These are phyloP conservation scores for Corydoras sp. DNA, from an alignment of 2,113 vertebrate genomes.

Conservation along the genomic window DNA sequence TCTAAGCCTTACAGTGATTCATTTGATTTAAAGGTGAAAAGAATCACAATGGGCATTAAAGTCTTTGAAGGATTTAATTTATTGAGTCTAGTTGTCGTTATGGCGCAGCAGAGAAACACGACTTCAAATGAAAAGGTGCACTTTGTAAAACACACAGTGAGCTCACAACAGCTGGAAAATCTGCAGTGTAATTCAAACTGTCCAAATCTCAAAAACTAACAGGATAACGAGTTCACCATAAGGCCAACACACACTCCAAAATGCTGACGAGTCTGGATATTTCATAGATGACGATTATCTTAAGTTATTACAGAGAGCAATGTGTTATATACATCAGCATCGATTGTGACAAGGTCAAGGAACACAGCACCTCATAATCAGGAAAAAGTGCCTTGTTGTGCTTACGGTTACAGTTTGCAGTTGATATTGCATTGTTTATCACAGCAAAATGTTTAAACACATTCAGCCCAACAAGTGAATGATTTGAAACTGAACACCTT, in stretches of 20 bases:
- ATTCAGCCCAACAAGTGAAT: neutral
- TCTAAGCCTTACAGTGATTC: too few species aligned
- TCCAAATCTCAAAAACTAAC: conserved; percentile 23
- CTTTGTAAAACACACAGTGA: conserved; percentile 39
- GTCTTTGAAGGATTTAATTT: conserved; percentile 20
- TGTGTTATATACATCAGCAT: conserved; percentile 13
- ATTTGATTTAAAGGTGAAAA: too few species aligned
- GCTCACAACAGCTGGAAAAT: conserved; percentile 32
- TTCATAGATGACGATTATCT: conserved; percentile 1
- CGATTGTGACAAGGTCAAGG: neutral
- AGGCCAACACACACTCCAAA: conserved; percentile 40
- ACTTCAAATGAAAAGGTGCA: conserved; percentile 39
- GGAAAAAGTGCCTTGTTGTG: conserved; percentile 6
- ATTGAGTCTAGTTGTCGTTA: conserved; percentile 39
- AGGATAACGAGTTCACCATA: conserved; percentile 29
- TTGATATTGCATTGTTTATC: conserved; percentile 30
- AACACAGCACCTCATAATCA: conserved; percentile 13
- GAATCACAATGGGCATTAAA: too few species aligned
- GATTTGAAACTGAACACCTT: too few species aligned
- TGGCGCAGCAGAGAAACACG: conserved; percentile 14
- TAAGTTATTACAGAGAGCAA: neutral
- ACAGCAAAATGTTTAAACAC: neutral
- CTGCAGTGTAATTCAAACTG: conserved; percentile 7
- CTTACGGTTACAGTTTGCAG: conserved; percentile 29
- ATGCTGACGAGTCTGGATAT: conserved; percentile 23